Evolutionary conservation across 2,888 invertebrate species (phyloP).

Genomic region (Euzophera pinguis): DNA sequence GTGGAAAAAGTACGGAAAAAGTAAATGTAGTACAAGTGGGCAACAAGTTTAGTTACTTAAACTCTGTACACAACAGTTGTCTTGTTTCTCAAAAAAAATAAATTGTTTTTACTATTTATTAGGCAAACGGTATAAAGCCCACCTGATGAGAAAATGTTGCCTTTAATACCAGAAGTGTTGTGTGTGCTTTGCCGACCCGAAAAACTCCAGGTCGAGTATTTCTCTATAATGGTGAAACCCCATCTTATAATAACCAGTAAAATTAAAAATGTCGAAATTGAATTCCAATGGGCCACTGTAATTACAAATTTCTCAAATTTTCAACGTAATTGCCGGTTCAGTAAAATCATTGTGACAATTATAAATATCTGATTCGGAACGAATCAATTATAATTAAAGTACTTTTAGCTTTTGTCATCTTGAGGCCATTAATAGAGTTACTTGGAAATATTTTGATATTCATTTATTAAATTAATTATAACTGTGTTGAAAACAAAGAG

Average conservation of each 20-base stretch:
- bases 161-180: too few species aligned
- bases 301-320: conserved; percentile 2
- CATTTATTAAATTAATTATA: background rate
- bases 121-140: too few species aligned
- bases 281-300: background rate
- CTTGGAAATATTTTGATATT: conserved; percentile 9
- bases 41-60: too few species aligned
- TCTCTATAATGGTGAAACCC: too few species aligned
- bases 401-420: background rate
- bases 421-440: background rate
- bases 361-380: background rate
- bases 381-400: conserved; percentile 11
- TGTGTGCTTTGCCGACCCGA: too few species aligned
- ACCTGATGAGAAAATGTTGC: too few species aligned
- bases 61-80: too few species aligned
- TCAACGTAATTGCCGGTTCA: background rate
- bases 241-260: too few species aligned
- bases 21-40: too few species aligned
- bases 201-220: too few species aligned
- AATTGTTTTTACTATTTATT: too few species aligned
- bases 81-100: too few species aligned
- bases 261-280: background rate
- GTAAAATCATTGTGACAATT: conserved; percentile 4
- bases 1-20: background rate
- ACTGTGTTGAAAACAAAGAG: background rate